These are phyloP conservation scores for Drosophila limbata DNA, from an alignment of 2,888 invertebrate genomes.

Conservation along the genomic window DNA sequence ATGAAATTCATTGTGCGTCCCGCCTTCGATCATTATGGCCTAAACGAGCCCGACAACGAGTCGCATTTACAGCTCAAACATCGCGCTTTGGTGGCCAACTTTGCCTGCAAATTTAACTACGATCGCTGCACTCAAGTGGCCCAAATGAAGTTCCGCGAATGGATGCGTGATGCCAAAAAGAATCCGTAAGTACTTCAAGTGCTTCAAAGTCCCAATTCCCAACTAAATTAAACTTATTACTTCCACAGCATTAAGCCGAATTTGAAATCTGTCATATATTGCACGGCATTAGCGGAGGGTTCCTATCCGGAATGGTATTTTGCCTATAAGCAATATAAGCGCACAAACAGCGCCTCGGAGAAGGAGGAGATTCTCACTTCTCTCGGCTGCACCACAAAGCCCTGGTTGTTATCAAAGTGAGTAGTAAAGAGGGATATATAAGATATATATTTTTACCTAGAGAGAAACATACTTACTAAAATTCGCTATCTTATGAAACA, in stretches of 20 bases:
- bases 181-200: slow-evolving; percentile 85
- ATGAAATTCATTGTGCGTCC: slow-evolving; percentile 85
- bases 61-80: slow-evolving; percentile 86
- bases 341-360: slow-evolving; percentile 87
- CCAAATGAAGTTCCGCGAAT: slow-evolving; percentile 86
- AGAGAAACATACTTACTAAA: too few relatives aligned
- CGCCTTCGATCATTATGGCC: slow-evolving; percentile 85
- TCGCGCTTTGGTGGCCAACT: slow-evolving; percentile 86
- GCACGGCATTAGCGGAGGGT: slow-evolving; percentile 88
- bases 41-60: slow-evolving; percentile 86
- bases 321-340: slow-evolving; percentile 86
- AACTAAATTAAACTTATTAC: not conserved
- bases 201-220: too few relatives aligned
- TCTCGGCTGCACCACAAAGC: slow-evolving; percentile 87
- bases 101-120: slow-evolving; percentile 87
- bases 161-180: slow-evolving; percentile 86
- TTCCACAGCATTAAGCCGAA: slow-evolving; percentile 87
- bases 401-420: slow-evolving; percentile 87
- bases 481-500: too few relatives aligned
- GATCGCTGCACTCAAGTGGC: slow-evolving; percentile 86
- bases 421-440: slow-evolving; percentile 29
- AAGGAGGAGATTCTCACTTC: slow-evolving; percentile 87
- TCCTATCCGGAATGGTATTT: slow-evolving; percentile 89
- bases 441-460: too few relatives aligned
- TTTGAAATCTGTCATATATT: slow-evolving; percentile 88